A percentile compares a stretch with the other conserved stretches of the same genome.
phyloP scores from a whole-genome alignment of 2,888 invertebrate genomes.

The Lithophane leautieri region DNA sequence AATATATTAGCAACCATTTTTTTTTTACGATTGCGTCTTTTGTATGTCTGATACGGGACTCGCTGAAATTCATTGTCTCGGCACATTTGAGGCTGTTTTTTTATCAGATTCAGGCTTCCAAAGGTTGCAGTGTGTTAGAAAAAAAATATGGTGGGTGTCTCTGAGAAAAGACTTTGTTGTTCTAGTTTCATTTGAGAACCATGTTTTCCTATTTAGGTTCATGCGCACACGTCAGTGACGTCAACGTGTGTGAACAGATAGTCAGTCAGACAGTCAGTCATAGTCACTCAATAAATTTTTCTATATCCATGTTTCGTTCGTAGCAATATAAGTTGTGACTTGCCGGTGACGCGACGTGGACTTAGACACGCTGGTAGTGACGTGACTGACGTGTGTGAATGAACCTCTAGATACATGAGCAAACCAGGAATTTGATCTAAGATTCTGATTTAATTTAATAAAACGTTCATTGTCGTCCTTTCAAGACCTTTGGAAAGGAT shows the following conservation, averaged over 20 bases:
- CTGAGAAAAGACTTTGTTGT: too few species aligned
- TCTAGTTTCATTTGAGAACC: not conserved
- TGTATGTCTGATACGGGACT: not conserved
- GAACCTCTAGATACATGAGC: too few species aligned
- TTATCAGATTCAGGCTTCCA: not conserved
- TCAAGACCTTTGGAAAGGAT: not conserved
- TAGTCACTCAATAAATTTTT: too few species aligned
- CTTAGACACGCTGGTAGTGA: too few species aligned
- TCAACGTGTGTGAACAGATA: too few species aligned
- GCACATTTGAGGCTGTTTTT: not conserved
- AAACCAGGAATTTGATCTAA: not conserved
- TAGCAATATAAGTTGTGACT: too few species aligned
- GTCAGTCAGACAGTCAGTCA: too few species aligned
- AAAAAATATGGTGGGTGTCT: not conserved
- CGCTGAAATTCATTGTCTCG: not conserved
- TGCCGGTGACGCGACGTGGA: too few species aligned
- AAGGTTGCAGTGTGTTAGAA: not conserved
- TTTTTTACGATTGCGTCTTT: not conserved
- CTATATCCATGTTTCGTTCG: too few species aligned
- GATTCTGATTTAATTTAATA: not conserved
- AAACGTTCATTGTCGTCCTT: not conserved
- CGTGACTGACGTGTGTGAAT: too few species aligned
- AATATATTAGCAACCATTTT: slow-evolving; percentile 42
- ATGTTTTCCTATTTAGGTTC: too few species aligned
- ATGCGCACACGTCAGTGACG: too few species aligned